Evolutionary conservation across 2,888 invertebrate genomes (phyloP), one percentile per base, ranked within the genome.

Genomic region (Eupithecia tripunctaria): DNA sequence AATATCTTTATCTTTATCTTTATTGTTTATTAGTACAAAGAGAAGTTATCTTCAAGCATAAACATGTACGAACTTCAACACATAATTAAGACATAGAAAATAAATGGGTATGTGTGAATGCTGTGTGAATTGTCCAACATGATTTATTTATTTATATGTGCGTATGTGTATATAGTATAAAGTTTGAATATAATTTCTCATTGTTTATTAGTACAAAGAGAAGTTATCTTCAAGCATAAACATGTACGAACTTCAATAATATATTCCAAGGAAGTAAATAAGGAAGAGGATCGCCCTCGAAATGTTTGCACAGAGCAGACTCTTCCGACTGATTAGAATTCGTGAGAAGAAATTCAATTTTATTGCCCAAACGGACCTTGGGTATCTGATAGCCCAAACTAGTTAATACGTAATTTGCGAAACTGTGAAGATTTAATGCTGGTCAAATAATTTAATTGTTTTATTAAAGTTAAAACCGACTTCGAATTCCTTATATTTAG

Each of bases 341-440:
- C 78, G 77, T 78, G 77, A 77, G 76, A 51, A 76, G 74, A 77
- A 76, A 78, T 76, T 74, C n/a, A 73, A 74, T 73, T 77, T 71
- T 72, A 75, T 72, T 76, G 71, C 72, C 8, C 72, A 77, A 76
- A 77, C 51, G 38, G 38, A 62, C 68, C 67, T 64, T 73, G 70
- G 67, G 70, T 72, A 60, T 8, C 64, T 56, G 69, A 75, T 41
- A 59, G 59, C 64, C 10, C 32, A 63, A 63, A 67, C 63, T 60
- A 59, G 68, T 56, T 68, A 43, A 68, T 68, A 62, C 62, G 74
- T 71, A 68, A 74, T 71, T 36, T 36, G 62, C 36, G 62, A 63
- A 36, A 56, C 25, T 56, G 21, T 47, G 47, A 18, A n/a, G 47
- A 47, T n/a, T 47, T 8, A 47, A 51, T 51, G 21, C 51, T 12